Conservation (phyloP, 1,140 invertebrate species). For the Pogonomyrmex californicus region DNA sequence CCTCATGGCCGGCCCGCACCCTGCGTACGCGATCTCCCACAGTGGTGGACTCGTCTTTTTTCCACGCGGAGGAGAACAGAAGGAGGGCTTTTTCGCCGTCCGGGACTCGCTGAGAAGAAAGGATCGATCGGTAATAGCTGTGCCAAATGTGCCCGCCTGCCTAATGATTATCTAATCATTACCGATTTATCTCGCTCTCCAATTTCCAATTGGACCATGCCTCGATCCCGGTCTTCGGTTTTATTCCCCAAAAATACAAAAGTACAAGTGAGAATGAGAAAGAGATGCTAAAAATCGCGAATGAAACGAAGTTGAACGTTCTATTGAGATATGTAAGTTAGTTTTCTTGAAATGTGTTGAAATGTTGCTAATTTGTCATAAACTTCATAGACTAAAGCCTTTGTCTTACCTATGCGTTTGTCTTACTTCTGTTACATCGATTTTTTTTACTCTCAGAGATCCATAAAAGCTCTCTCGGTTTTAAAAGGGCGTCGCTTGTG, state of each 20-base stretch:
- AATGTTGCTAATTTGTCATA: not conserved
- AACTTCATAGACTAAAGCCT: not conserved
- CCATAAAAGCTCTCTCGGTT: not conserved
- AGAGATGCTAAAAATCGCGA: not conserved
- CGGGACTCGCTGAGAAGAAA: constrained; percentile 22
- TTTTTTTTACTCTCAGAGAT: not conserved
- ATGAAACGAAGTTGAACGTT: not conserved
- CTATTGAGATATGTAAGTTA: not conserved
- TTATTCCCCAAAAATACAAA: not conserved
- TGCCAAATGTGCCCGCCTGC: constrained; percentile 34
- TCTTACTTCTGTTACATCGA: not conserved
- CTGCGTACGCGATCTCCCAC: constrained; percentile 77
- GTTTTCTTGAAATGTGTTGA: not conserved
- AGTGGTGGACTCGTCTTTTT: constrained; percentile 70
- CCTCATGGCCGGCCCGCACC: constrained; percentile 63
- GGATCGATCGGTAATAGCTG: constrained; percentile 58
- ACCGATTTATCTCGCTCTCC: constrained; percentile 15
- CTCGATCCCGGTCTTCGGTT: not conserved
- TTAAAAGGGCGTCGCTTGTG: not conserved
- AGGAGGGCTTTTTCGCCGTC: constrained; percentile 56
- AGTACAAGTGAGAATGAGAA: not conserved
- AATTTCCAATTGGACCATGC: constrained; percentile 1
- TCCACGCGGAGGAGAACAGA: constrained; percentile 61
- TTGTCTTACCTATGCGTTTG: not conserved
- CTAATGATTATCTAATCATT: constrained; percentile 50